Evolutionary conservation across 1,140 invertebrate genomes (phyloP), one percentile per base, ranked within the genome.

Genomic region (Drosophila ambigua): DNA sequence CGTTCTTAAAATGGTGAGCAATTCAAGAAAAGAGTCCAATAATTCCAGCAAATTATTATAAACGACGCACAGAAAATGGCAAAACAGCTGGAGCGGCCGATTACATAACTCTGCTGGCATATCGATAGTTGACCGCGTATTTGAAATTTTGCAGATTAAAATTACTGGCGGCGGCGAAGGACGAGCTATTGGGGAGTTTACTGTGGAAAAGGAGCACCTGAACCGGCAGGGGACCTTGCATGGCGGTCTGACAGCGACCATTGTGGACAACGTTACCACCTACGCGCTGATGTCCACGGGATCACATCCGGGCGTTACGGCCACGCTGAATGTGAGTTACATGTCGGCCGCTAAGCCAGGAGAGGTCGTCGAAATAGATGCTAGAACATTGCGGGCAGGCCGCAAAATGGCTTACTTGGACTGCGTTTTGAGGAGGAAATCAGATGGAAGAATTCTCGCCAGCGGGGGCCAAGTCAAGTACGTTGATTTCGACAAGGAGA

Each of bases 211-310:
- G 35, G 95, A 97, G 68, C 96, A 98, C 91, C 91, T 95, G 2
- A 99, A 99, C 92, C 81, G 92, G 13, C 92, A 92, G 46, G 97
- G 97, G 0, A 94, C 94, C 0, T 91, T 98, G 5, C 97, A 98
- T 92, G 97, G 97, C 16, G 97, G 97, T 5, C 94, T 96, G 67
- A 96, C 95, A 2, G 95, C 95, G 8, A 96, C 96, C 3, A 89
- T 98, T n/a, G 94, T 98, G 8, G 98, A 99, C 92, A 93, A 94
- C 57, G 90, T 98, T 11, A 98, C 97, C 5, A 96, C 96, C 0
- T 94, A 95, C 89, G 97, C 96, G 2, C 79, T 98, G 2, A 94
- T 96, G 79, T 95, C 96, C 0, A 92, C 94, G 53, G 93, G 94
- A 15, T 92, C 91, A 20, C 92, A 94, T 66, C 93, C 95, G 62